Conservation (phyloP, 1,140 invertebrate species). For the Pemphigus obesinymphae region DNA sequence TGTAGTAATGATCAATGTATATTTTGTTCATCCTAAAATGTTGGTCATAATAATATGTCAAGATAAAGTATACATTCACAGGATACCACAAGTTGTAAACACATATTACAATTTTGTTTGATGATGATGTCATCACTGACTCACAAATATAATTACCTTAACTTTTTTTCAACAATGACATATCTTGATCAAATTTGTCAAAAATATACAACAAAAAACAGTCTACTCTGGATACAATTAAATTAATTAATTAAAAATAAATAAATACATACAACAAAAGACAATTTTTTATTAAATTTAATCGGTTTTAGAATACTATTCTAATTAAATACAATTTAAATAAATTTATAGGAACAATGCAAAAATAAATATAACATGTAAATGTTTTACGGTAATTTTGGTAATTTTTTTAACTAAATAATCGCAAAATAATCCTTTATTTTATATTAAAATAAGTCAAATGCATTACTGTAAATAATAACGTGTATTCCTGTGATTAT, state of each 20-base stretch:
- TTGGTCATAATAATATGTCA: not conserved
- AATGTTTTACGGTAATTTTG: not conserved
- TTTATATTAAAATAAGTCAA: not conserved
- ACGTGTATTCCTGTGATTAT: not conserved
- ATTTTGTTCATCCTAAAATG: not conserved
- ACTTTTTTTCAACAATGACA: not conserved
- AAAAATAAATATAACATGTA: not conserved
- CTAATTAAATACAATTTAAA: not conserved
- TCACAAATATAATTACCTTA: not conserved
- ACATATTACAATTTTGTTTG: not conserved
- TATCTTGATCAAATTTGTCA: not conserved
- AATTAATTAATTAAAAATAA: not conserved
- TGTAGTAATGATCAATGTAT: not conserved
- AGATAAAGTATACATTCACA: not conserved
- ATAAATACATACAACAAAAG: not conserved
- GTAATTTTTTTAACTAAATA: not conserved
- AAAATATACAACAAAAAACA: not conserved
- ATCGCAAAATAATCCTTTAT: not conserved
- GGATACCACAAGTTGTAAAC: not conserved
- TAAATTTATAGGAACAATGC: not conserved
- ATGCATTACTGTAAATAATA: not conserved
- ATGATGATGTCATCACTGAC: not conserved
- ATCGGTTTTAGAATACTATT: not conserved
- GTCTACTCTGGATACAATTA: not conserved
- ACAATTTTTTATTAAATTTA: not conserved